A percentile compares a stretch with the other conserved stretches of the same genome.
Conservation (phyloP, 92 coral and sea anemone species). For the Actinostola sp. region DNA sequence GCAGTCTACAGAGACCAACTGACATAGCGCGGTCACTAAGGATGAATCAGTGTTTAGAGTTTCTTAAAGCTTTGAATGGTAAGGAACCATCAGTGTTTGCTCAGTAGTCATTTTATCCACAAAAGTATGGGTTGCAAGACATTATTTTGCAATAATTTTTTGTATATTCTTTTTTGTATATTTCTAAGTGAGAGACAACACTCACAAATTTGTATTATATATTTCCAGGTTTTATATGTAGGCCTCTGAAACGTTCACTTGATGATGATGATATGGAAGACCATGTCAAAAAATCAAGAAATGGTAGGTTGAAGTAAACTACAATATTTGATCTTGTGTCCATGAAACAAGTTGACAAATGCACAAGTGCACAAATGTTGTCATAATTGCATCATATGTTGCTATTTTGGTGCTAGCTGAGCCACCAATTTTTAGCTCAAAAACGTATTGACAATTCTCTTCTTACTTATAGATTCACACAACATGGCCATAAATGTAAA, state of each 20-base stretch:
- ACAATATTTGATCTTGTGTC: neutral
- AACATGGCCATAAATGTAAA: neutral
- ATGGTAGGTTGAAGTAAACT: slow-evolving; percentile 37
- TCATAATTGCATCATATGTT: no score
- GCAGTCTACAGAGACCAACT: slow-evolving; percentile 79
- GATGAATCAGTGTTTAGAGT: slow-evolving; percentile 70
- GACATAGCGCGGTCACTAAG: slow-evolving; percentile 75
- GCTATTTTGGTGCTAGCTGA: no score
- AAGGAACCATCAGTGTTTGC: neutral
- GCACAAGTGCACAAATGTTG: no score
- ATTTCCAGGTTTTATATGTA: slow-evolving; percentile 48
- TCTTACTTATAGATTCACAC: slow-evolving; percentile 1
- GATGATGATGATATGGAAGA: slow-evolving; percentile 59
- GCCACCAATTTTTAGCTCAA: no score
- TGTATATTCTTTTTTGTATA: slow-evolving; percentile 50
- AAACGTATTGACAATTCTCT: neutral
- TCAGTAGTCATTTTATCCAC: neutral
- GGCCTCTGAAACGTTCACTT: slow-evolving; percentile 59
- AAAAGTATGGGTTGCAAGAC: no score
- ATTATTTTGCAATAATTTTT: no score
- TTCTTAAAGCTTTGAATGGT: slow-evolving; percentile 20
- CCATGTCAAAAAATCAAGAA: slow-evolving; percentile 51
- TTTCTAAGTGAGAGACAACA: slow-evolving; percentile 14
- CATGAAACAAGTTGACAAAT: no score
- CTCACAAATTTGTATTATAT: slow-evolving; percentile 26